Evolutionary conservation across 2,113 vertebrate species (phyloP).

Genomic region (Semnornis frantzii): DNA sequence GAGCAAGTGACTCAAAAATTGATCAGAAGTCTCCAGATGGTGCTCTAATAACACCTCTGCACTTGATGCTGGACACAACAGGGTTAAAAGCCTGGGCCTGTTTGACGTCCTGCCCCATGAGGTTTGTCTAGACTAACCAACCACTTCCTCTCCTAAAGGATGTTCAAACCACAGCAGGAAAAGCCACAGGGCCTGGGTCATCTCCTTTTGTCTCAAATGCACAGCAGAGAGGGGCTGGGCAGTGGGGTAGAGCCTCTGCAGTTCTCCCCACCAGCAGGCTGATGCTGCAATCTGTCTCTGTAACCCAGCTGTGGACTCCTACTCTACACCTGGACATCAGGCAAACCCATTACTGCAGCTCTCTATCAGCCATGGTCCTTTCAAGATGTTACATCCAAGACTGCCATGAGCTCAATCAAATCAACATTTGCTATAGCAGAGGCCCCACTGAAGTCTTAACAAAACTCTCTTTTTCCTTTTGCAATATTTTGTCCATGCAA

Average conservation of each 20-base stretch:
- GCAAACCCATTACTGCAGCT: neutral
- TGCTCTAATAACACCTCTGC: neutral
- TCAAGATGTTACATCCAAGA: neutral
- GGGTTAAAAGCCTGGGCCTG: neutral
- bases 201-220: neutral
- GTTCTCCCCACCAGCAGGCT: neutral
- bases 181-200: neutral
- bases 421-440: neutral
- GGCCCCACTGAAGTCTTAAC: neutral
- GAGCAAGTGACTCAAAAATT: neutral
- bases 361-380: neutral
- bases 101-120: neutral
- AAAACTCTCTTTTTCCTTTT: neutral
- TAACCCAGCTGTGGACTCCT: neutral
- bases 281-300: neutral
- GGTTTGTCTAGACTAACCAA: constrained; percentile 20
- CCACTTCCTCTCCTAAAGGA: constrained; percentile 35
- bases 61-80: neutral
- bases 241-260: neutral
- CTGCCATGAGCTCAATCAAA: neutral
- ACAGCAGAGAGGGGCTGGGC: neutral
- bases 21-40: neutral
- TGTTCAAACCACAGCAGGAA: neutral
- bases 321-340: accelerated
- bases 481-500: neutral